Evolutionary conservation across 2,888 invertebrate species (phyloP).

Genomic region (Pyrochroa serraticornis): DNA sequence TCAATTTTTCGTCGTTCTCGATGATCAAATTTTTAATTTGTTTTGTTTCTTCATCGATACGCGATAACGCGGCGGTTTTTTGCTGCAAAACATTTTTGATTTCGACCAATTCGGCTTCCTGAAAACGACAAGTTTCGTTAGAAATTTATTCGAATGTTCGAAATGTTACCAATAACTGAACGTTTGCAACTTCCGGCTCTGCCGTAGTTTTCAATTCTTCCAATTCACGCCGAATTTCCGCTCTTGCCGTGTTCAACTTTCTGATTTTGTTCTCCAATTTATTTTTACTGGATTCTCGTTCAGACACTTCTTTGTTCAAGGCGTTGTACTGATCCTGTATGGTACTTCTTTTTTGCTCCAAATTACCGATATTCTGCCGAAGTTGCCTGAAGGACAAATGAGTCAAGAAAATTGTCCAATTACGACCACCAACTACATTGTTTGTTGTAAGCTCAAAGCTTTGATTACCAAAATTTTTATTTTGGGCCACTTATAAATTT

Average conservation of each 20-base stretch:
- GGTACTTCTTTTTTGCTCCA: slow-evolving; percentile 49
- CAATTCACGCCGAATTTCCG: slow-evolving; percentile 41
- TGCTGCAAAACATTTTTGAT: slow-evolving; percentile 55
- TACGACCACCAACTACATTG: no score
- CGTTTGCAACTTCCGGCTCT: slow-evolving; percentile 51
- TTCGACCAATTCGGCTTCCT: slow-evolving; percentile 52
- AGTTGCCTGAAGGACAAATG: slow-evolving; percentile 30
- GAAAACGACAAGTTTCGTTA: slow-evolving; percentile 22
- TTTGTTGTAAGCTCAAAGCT: no score
- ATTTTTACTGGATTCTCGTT: slow-evolving; percentile 38
- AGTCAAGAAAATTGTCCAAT: slow-evolving; percentile 4
- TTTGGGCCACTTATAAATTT: no score
- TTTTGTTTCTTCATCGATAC: slow-evolving; percentile 47
- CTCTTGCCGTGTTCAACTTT: slow-evolving; percentile 40
- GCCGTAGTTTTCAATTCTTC: slow-evolving; percentile 50
- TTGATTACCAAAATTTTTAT: no score
- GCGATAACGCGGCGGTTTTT: slow-evolving; percentile 51
- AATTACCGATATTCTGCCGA: slow-evolving; percentile 35
- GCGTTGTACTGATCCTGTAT: slow-evolving; percentile 44
- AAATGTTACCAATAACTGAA: slow-evolving; percentile 46
- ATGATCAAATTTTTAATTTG: slow-evolving; percentile 34
- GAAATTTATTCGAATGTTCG: slow-evolving; percentile 3
- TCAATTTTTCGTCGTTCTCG: slow-evolving; percentile 40
- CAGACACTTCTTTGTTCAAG: slow-evolving; percentile 40
- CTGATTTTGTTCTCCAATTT: slow-evolving; percentile 48